These are phyloP conservation scores for Drosophila carrolli DNA, from an alignment of 1,140 invertebrate genomes.

Conservation along the genomic window DNA sequence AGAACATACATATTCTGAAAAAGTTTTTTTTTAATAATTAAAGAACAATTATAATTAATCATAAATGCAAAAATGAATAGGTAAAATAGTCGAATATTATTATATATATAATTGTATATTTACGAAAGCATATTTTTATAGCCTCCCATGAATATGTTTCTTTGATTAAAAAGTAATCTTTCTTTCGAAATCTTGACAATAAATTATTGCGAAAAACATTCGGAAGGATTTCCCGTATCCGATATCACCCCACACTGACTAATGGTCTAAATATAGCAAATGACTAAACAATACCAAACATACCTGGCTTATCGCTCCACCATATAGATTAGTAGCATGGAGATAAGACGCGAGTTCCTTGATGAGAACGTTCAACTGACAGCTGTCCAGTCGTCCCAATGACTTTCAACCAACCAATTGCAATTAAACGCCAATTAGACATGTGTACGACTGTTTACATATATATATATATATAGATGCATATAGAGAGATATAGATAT, in stretches of 20 bases:
- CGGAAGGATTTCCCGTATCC: constrained; percentile 16
- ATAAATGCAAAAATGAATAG: too few species aligned
- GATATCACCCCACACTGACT: background rate
- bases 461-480: background rate
- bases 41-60: too few species aligned
- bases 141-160: too few species aligned
- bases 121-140: background rate
- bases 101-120: too few species aligned
- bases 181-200: background rate
- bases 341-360: constrained; percentile 24
- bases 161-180: background rate
- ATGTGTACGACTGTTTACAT: constrained; percentile 17
- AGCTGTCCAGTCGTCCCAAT: constrained; percentile 15
- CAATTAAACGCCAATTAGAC: constrained; percentile 73
- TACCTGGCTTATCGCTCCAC: constrained; percentile 25
- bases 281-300: constrained; percentile 29
- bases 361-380: constrained; percentile 27
- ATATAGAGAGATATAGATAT: constrained; percentile 11
- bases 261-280: constrained; percentile 11
- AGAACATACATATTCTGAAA: too few species aligned
- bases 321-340: constrained; percentile 26
- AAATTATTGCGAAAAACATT: background rate
- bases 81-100: too few species aligned
- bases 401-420: constrained; percentile 18
- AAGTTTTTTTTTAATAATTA: too few species aligned